Evolutionary conservation across 2,888 invertebrate genomes (phyloP).

Genomic region (Megaustenia siamemsis): DNA sequence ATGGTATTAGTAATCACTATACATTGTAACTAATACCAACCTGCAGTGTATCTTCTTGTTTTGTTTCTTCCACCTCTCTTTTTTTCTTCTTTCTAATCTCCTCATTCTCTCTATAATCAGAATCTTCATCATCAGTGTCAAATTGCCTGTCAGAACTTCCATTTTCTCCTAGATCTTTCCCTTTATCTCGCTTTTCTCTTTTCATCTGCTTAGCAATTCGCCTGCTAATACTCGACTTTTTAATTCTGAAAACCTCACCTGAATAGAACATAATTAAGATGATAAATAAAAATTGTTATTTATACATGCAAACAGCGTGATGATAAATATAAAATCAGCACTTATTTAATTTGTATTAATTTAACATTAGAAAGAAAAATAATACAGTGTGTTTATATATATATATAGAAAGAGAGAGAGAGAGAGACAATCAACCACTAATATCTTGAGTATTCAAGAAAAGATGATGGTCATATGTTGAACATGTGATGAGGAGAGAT

Average conservation of each 20-base stretch:
- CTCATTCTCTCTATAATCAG: constrained; percentile 82
- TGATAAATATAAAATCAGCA: too few species aligned
- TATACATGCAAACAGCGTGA: too few species aligned
- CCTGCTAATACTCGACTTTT: constrained; percentile 96
- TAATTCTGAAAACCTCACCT: constrained; percentile 90
- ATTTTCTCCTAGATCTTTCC: constrained; percentile 35
- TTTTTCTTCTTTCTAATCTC: constrained; percentile 39
- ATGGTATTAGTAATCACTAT: too few species aligned
- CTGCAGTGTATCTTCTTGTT: constrained; percentile 60
- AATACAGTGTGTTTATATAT: too few species aligned
- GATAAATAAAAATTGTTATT: too few species aligned
- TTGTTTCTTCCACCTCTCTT: constrained; percentile 45
- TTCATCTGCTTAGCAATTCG: constrained; percentile 83
- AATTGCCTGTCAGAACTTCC: constrained; percentile 13
- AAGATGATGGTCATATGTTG: too few species aligned
- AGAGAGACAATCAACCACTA: too few species aligned
- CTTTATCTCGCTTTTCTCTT: constrained; percentile 83
- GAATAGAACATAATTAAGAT: neutral
- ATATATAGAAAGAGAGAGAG: too few species aligned
- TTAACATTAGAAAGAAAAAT: too few species aligned
- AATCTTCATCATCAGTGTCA: constrained; percentile 39
- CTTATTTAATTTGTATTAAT: too few species aligned
- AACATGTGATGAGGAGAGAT: too few species aligned
- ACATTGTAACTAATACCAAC: neutral
- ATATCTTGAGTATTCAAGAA: too few species aligned